These are phyloP conservation scores for Damaliscus lunatus DNA, from an alignment of 2,113 vertebrate species.

Conservation along the genomic window DNA sequence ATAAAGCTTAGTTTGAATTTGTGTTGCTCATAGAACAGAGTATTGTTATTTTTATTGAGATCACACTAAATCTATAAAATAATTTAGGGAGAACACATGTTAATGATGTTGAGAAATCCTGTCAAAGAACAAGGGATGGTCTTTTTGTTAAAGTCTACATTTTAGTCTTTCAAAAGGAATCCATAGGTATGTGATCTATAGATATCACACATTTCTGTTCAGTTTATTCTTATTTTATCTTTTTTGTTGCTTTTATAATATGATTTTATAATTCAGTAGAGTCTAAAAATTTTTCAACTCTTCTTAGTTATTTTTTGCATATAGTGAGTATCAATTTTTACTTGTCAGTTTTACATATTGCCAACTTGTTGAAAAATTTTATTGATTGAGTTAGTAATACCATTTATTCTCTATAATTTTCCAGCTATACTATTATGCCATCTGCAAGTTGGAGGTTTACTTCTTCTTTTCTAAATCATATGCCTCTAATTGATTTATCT, in stretches of 20 bases:
- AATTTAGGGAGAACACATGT: background rate
- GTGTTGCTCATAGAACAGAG: background rate
- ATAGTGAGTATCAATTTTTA: background rate
- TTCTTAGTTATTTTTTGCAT: background rate
- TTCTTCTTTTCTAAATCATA: background rate
- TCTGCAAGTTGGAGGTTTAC: background rate
- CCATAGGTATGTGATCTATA: background rate
- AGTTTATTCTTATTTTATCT: background rate
- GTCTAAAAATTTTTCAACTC: background rate
- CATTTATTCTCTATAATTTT: background rate
- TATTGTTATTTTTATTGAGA: background rate
- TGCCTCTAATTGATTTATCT: background rate
- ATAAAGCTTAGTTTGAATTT: background rate
- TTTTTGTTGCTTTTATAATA: background rate
- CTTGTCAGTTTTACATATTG: background rate
- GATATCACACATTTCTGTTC: background rate
- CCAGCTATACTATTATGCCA: background rate
- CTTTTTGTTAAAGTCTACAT: background rate
- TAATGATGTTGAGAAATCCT: background rate
- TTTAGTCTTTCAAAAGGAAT: background rate
- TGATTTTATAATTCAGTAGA: background rate
- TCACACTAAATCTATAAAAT: background rate
- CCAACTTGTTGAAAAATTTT: background rate
- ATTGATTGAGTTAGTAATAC: background rate
- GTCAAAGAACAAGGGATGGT: background rate